phyloP scores from a whole-genome alignment of 2,113 vertebrate species.

The Typhlomys cinereus region DNA sequence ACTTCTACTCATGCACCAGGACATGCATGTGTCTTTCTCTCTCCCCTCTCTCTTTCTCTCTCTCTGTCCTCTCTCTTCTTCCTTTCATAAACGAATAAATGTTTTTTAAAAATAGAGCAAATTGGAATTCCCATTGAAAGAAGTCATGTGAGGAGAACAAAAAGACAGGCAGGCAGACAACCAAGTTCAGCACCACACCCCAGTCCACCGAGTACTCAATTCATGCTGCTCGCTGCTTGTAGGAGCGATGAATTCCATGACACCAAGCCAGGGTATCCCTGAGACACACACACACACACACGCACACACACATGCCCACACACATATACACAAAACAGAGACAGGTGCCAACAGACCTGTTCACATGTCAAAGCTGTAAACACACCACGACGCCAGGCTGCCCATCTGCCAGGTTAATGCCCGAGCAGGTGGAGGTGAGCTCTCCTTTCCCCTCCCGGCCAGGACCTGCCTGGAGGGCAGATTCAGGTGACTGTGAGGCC shows the following conservation, averaged over 20 bases:
- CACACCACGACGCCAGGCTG: not conserved
- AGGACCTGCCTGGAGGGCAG: not conserved
- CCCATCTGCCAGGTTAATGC: slow-evolving; percentile 11
- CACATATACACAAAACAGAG: not conserved
- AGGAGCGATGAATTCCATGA: not conserved
- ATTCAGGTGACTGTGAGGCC: not conserved
- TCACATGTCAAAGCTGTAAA: slow-evolving; percentile 52
- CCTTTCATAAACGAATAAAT: no score
- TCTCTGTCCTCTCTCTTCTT: no score
- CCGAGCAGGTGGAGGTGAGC: not conserved
- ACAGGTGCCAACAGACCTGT: slow-evolving; percentile 11
- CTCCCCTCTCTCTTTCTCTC: no score
- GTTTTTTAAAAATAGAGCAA: no score
- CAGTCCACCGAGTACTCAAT: not conserved
- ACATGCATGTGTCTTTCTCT: no score
- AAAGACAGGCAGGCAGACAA: not conserved
- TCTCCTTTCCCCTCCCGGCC: not conserved
- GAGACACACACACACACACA: not conserved
- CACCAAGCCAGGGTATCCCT: slow-evolving; percentile 14
- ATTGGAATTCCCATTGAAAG: not conserved
- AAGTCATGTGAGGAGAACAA: not conserved
- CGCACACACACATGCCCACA: no score
- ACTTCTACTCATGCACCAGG: no score
- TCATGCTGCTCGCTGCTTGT: not conserved
- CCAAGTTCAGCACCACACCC: not conserved